Percentiles rank a stretch among this genome's conserved stretches.
Evolutionary conservation across 1,140 invertebrate genomes (phyloP).

Genomic region (Anastatus disparis): DNA sequence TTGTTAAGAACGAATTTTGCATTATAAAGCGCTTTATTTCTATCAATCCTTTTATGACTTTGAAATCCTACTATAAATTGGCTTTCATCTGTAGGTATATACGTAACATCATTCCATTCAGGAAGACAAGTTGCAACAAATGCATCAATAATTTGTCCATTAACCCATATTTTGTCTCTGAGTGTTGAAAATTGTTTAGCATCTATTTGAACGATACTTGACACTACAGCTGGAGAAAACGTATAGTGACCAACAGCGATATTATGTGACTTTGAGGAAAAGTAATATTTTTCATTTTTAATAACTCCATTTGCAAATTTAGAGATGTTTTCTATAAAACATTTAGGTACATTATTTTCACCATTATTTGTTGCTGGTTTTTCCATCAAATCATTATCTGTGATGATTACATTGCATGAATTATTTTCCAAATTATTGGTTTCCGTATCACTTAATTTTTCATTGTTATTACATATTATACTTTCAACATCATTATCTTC

Average conservation of each 20-base stretch:
- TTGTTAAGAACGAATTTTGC: neutral
- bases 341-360: too few species aligned
- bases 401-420: too few species aligned
- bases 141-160: constrained; percentile 32
- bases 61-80: constrained; percentile 9
- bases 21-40: neutral
- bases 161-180: constrained; percentile 27
- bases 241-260: neutral
- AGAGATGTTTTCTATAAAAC: too few species aligned
- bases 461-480: too few species aligned
- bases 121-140: neutral
- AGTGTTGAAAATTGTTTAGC: constrained; percentile 18
- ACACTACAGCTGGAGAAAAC: neutral
- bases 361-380: too few species aligned
- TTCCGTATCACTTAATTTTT: too few species aligned
- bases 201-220: neutral
- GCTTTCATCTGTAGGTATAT: constrained; percentile 27
- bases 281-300: constrained; percentile 17
- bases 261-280: neutral
- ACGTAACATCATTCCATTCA: constrained; percentile 32
- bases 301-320: constrained; percentile 27
- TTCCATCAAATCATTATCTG: too few species aligned
- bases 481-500: too few species aligned
- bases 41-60: neutral
- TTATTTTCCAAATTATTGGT: too few species aligned